Evolutionary conservation across 2,113 vertebrate species (phyloP).

Genomic region (Myocastor coypus): DNA sequence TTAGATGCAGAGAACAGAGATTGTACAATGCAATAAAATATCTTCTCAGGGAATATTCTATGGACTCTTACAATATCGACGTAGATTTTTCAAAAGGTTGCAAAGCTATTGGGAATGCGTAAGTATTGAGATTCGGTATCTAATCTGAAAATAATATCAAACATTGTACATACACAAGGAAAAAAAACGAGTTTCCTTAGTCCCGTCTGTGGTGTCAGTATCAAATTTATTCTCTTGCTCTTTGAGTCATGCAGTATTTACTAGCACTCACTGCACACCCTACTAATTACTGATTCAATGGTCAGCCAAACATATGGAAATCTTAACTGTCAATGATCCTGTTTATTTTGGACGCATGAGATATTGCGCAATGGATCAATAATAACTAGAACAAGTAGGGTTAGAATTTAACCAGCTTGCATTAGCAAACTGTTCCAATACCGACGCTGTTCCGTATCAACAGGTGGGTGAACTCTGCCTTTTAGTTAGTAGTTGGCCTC

Average conservation of each 20-base stretch:
- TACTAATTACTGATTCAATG: not conserved
- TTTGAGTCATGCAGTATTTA: not conserved
- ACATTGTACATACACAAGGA: not conserved
- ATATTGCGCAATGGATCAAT: not conserved
- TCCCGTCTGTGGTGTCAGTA: not conserved
- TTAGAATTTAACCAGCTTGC: not conserved
- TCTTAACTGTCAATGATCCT: not conserved
- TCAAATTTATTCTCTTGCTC: not conserved
- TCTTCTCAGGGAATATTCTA: not conserved
- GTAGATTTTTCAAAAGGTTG: not conserved
- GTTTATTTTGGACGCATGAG: not conserved
- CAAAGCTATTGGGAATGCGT: not conserved
- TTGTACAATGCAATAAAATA: not conserved
- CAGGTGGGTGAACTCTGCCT: not conserved
- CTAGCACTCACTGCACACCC: not conserved
- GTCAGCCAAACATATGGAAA: slow-evolving; percentile 5
- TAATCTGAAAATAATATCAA: not conserved
- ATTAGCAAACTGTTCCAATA: not conserved
- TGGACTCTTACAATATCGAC: not conserved
- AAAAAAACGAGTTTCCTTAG: not conserved
- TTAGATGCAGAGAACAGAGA: not conserved
- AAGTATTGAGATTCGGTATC: not conserved
- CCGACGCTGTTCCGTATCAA: not conserved
- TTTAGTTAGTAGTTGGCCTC: not conserved
- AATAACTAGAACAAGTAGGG: not conserved